These are phyloP conservation scores for Rhopilema esculentum DNA, from an alignment of 30 jellyfish, hydroid and myxozoan species.

Conservation along the genomic window DNA sequence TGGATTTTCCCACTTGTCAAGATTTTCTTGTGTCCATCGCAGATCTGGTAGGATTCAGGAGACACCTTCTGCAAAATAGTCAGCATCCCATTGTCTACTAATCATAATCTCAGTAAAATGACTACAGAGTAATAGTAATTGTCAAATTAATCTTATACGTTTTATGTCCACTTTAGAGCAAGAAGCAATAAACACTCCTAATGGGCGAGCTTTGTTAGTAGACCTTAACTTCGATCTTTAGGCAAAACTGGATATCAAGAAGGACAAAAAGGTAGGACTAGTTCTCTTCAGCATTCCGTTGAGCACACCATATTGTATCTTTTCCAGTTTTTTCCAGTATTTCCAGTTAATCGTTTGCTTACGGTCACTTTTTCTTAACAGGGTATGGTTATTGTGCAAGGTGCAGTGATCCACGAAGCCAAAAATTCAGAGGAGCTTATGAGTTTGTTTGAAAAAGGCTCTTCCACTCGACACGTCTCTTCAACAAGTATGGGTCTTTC, in stretches of 20 bases:
- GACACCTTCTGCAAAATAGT: no score
- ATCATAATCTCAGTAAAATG: no score
- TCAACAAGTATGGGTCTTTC: constrained; percentile 72
- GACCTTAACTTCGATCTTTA: neutral
- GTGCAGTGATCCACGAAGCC: constrained; percentile 86
- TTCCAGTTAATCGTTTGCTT: no score
- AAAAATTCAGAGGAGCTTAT: constrained; percentile 70
- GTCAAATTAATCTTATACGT: no score
- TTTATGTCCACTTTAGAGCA: no score
- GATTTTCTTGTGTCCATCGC: neutral
- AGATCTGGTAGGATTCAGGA: no score
- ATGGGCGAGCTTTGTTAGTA: no score
- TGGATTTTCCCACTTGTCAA: neutral
- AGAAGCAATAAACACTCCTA: no score
- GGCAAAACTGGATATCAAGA: constrained; percentile 88
- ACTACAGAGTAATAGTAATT: no score
- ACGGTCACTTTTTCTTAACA: neutral
- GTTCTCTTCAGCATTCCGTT: neutral
- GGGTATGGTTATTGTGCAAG: constrained; percentile 94
- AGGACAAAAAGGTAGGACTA: constrained; percentile 85
- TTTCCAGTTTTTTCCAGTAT: neutral
- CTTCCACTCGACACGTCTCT: constrained; percentile 85
- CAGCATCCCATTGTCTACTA: no score
- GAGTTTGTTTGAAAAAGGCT: constrained; percentile 86
- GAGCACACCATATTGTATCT: neutral